phyloP scores from a whole-genome alignment of 2,113 vertebrate genomes.

The Xenopus tropicalis region DNA sequence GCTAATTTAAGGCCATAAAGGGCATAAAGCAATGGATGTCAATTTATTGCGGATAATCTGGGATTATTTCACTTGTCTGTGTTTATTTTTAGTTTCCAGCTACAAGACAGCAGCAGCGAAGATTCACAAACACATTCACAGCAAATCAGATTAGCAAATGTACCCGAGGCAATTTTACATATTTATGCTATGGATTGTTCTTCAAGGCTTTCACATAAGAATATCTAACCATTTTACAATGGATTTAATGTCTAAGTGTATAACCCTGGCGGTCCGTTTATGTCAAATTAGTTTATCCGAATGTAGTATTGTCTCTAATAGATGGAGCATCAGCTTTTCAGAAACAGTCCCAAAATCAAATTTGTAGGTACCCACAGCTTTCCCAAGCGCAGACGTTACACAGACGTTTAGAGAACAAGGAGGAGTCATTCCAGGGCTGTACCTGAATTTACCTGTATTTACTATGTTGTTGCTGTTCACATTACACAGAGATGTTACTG shows the following conservation, averaged over 20 bases:
- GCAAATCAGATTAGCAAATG: slow-evolving; percentile 35
- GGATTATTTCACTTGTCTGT: neutral
- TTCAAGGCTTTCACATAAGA: slow-evolving; percentile 32
- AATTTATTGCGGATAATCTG: no score
- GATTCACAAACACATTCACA: slow-evolving; percentile 36
- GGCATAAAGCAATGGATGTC: no score
- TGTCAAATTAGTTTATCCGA: slow-evolving; percentile 39
- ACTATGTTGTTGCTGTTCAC: no score
- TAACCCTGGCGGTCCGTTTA: slow-evolving; percentile 28
- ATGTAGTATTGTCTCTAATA: slow-evolving; percentile 32
- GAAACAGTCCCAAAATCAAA: no score
- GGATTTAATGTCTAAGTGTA: slow-evolving; percentile 25
- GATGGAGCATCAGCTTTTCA: neutral
- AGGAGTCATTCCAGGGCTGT: no score
- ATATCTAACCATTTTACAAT: slow-evolving; percentile 32
- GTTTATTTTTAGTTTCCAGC: slow-evolving; percentile 15
- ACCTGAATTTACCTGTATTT: no score
- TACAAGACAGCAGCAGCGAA: slow-evolving; percentile 26
- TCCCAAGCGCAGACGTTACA: no score
- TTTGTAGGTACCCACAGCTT: no score
- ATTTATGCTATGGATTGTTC: slow-evolving; percentile 33
- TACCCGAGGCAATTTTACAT: slow-evolving; percentile 25
- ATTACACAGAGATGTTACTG: no score
- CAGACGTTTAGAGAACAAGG: no score
- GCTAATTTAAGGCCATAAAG: no score